Conservation (phyloP, 2,113 vertebrate species). For the Anser cygnoides region DNA sequence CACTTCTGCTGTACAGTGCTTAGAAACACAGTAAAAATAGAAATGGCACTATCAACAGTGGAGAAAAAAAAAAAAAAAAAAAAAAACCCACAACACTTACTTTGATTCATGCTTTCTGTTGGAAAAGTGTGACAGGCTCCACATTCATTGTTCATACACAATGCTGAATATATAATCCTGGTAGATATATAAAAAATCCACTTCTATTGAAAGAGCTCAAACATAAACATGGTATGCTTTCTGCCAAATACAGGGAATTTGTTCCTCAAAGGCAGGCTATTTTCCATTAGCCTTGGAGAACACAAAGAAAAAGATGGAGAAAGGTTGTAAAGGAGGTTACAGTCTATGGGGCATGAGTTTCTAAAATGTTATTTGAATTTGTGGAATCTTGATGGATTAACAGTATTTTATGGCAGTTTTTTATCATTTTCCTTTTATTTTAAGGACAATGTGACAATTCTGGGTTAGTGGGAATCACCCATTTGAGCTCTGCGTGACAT, state of each 20-base stretch:
- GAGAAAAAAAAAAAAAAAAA: too few relatives aligned
- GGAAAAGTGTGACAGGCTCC: not conserved
- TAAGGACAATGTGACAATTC: not conserved
- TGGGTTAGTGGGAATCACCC: not conserved
- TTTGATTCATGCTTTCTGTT: not conserved
- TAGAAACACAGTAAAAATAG: not conserved
- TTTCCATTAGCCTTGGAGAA: not conserved
- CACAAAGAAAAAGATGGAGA: not conserved
- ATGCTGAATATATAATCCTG: not conserved
- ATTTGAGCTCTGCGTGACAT: not conserved
- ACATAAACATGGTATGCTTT: rapidly evolving
- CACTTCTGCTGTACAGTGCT: rapidly evolving
- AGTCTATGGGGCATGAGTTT: not conserved
- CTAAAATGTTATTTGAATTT: not conserved
- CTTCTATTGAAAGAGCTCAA: not conserved
- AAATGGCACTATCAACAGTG: not conserved
- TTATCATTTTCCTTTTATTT: not conserved
- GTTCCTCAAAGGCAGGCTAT: not conserved
- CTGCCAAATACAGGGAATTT: not conserved
- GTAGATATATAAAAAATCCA: not conserved
- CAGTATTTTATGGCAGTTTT: not conserved
- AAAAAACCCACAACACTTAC: not conserved
- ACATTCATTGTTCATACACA: not conserved
- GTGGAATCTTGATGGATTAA: not conserved
- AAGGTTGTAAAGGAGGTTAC: not conserved